These are phyloP conservation scores for Pterocles gutturalis DNA, from an alignment of 2,113 vertebrate species.

Conservation along the genomic window DNA sequence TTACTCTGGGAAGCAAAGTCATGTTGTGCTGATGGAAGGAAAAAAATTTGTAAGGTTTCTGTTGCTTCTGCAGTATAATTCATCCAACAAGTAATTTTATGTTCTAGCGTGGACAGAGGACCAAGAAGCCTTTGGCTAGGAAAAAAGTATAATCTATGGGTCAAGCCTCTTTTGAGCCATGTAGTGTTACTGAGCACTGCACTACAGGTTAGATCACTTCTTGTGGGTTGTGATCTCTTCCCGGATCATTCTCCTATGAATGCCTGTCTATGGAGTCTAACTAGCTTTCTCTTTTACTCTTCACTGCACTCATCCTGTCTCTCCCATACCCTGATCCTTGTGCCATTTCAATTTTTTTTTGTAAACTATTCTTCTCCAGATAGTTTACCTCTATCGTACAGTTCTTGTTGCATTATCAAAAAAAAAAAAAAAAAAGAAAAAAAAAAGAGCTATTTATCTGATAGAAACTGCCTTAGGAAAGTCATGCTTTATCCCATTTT, in stretches of 20 bases:
- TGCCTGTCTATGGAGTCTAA: rapidly evolving
- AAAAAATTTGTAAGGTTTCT: neutral
- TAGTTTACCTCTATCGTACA: neutral
- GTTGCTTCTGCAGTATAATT: neutral
- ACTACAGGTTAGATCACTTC: neutral
- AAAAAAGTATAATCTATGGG: neutral
- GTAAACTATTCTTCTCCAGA: neutral
- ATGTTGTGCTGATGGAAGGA: neutral
- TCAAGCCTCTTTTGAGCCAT: neutral
- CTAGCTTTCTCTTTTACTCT: neutral
- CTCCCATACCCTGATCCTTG: neutral
- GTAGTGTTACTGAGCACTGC: neutral
- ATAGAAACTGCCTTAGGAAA: neutral
- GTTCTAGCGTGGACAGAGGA: neutral
- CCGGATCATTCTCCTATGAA: neutral
- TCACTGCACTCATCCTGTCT: neutral
- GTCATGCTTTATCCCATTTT: neutral
- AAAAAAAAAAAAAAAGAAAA: neutral
- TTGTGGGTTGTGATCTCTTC: neutral
- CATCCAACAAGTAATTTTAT: neutral
- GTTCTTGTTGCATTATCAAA: neutral
- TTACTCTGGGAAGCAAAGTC: neutral
- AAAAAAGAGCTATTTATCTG: neutral
- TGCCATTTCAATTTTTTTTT: neutral
- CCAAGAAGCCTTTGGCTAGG: neutral